These are phyloP conservation scores for Dryomyza anilis DNA, from an alignment of 2,888 invertebrate species.

Conservation along the genomic window DNA sequence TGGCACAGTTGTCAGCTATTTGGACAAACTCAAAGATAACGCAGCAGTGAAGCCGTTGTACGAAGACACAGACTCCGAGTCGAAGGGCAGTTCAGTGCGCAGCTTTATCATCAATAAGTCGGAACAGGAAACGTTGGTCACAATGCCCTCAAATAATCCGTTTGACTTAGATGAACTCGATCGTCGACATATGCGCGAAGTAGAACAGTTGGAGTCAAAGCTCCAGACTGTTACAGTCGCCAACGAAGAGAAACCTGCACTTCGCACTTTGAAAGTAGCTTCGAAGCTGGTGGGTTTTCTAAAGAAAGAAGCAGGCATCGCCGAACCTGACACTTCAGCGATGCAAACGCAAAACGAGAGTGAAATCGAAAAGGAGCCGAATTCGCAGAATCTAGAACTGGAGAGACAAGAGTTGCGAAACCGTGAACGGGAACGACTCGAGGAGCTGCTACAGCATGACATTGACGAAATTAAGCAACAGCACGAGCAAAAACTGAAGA, in stretches of 20 bases:
- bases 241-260: constrained; percentile 50
- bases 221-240: constrained; percentile 44
- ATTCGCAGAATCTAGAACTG: constrained; percentile 54
- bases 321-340: constrained; percentile 1
- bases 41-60: constrained; percentile 52
- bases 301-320: constrained; percentile 38
- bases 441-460: constrained; percentile 52
- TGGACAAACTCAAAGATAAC: constrained; percentile 52
- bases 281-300: constrained; percentile 49
- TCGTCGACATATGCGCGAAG: constrained; percentile 48
- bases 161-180: constrained; percentile 64
- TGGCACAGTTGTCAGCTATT: constrained; percentile 41
- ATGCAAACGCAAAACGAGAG: constrained; percentile 34
- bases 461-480: constrained; percentile 49
- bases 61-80: constrained; percentile 60
- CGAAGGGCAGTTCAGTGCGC: constrained; percentile 56
- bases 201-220: constrained; percentile 65
- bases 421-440: constrained; percentile 60
- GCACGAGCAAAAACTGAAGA: constrained; percentile 59
- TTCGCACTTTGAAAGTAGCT: constrained; percentile 48
- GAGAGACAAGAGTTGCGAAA: constrained; percentile 61
- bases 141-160: constrained; percentile 52
- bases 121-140: constrained; percentile 56
- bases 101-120: constrained; percentile 56
- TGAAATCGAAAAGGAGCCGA: constrained; percentile 47